Percentiles rank a stretch among this genome's conserved stretches.
Conservation (phyloP, 2,888 invertebrate species). For the Ptilodon capucinus region DNA sequence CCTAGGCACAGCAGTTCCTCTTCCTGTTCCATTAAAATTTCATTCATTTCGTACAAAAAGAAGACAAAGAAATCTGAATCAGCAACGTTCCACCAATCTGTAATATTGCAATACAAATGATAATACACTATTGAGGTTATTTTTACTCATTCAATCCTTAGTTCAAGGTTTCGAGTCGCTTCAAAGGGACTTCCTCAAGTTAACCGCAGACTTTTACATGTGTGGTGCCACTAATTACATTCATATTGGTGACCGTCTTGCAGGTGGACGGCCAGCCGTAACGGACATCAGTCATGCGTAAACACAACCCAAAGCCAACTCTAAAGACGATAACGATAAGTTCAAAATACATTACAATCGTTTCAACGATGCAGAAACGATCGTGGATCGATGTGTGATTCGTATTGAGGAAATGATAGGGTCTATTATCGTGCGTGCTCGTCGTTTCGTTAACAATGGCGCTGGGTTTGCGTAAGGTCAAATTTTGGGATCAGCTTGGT, state of each 20-base stretch:
- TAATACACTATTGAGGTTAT: constrained; percentile 3
- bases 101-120: constrained; percentile 10
- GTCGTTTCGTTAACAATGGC: constrained; percentile 57
- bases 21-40: too few relatives aligned
- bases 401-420: constrained; percentile 52
- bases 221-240: constrained; percentile 71
- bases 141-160: constrained; percentile 32
- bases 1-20: too few relatives aligned
- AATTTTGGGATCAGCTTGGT: constrained; percentile 72
- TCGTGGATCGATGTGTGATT: constrained; percentile 54
- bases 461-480: constrained; percentile 60
- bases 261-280: constrained; percentile 69
- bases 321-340: constrained; percentile 14
- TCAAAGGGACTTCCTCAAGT: constrained; percentile 62
- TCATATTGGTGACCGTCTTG: constrained; percentile 77
- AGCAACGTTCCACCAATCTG: background rate
- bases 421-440: constrained; percentile 46
- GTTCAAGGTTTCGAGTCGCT: constrained; percentile 34
- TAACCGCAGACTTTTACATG: constrained; percentile 68
- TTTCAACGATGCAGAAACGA: constrained; percentile 52
- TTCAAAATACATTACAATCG: constrained; percentile 22
- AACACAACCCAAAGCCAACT: constrained; percentile 29
- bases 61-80: background rate
- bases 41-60: too few relatives aligned
- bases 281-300: constrained; percentile 67